Evolutionary conservation across 2,888 invertebrate genomes (phyloP).

Genomic region (Metallyticus violacea): DNA sequence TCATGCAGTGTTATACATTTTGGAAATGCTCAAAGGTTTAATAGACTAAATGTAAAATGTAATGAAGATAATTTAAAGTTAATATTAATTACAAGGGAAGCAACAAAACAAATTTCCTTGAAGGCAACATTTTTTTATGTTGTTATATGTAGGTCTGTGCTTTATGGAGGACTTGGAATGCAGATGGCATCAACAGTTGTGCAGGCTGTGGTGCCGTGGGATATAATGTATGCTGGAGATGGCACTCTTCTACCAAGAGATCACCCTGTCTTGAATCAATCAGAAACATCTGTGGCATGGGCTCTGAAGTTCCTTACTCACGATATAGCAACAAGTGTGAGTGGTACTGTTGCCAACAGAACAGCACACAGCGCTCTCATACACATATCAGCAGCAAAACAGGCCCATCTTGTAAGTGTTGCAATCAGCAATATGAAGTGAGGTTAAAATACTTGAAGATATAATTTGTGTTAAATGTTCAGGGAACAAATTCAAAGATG

Average conservation of each 20-base stretch:
- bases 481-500: too few relatives aligned
- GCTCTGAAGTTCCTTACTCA: slow-evolving; percentile 38
- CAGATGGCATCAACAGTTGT: slow-evolving; percentile 50
- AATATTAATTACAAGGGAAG: too few relatives aligned
- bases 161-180: slow-evolving; percentile 51
- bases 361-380: slow-evolving; percentile 42
- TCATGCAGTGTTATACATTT: too few relatives aligned
- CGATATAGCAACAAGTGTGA: slow-evolving; percentile 37
- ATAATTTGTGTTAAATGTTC: too few relatives aligned
- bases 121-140: too few relatives aligned
- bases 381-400: slow-evolving; percentile 43
- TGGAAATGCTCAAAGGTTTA: too few relatives aligned
- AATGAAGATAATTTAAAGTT: too few relatives aligned
- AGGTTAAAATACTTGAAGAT: too few relatives aligned
- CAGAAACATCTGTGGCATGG: slow-evolving; percentile 36
- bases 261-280: slow-evolving; percentile 45
- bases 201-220: slow-evolving; percentile 48
- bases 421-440: too few relatives aligned
- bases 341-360: slow-evolving; percentile 39
- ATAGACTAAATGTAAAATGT: too few relatives aligned
- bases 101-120: too few relatives aligned
- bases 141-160: slow-evolving; percentile 45
- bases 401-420: slow-evolving; percentile 44
- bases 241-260: slow-evolving; percentile 46
- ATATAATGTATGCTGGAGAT: slow-evolving; percentile 44